phyloP scores from a whole-genome alignment of 2,113 vertebrate genomes.

The Apteryx mantelli region DNA sequence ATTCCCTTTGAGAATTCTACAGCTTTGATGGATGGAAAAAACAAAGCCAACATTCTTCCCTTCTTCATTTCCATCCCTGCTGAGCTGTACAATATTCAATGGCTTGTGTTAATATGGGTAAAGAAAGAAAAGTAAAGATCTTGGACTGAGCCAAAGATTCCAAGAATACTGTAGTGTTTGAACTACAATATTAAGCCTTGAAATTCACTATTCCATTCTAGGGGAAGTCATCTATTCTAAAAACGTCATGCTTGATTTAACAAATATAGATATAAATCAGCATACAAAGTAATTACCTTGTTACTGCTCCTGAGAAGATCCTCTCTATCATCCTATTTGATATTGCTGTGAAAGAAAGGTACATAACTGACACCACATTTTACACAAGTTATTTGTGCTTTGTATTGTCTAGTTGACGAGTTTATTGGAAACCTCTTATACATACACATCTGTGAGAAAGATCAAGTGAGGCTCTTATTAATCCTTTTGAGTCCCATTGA shows the following conservation, averaged over 20 bases:
- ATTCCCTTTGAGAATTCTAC: not conserved
- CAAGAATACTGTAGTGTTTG: not conserved
- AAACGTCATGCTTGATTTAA: not conserved
- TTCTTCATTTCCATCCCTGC: not conserved
- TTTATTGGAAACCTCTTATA: not conserved
- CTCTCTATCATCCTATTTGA: slow-evolving; percentile 91
- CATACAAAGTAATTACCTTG: slow-evolving; percentile 76
- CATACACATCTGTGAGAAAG: not conserved
- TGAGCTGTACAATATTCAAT: not conserved
- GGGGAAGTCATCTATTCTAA: not conserved
- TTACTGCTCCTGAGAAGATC: slow-evolving; percentile 95
- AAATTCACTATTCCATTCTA: not conserved
- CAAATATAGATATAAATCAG: not conserved
- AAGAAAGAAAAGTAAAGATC: not conserved
- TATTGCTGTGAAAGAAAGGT: slow-evolving; percentile 79
- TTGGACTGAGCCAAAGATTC: not conserved
- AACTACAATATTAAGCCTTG: not conserved
- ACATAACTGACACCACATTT: not conserved
- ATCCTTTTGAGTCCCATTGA: not conserved
- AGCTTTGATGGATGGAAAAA: not conserved
- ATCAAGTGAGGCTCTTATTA: not conserved
- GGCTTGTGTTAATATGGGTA: not conserved
- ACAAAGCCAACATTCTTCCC: not conserved
- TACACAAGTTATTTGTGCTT: not conserved
- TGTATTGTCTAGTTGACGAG: not conserved